These are phyloP conservation scores for Chlorospingus flavigularis DNA, from an alignment of 2,797 vertebrate species.

Conservation along the genomic window DNA sequence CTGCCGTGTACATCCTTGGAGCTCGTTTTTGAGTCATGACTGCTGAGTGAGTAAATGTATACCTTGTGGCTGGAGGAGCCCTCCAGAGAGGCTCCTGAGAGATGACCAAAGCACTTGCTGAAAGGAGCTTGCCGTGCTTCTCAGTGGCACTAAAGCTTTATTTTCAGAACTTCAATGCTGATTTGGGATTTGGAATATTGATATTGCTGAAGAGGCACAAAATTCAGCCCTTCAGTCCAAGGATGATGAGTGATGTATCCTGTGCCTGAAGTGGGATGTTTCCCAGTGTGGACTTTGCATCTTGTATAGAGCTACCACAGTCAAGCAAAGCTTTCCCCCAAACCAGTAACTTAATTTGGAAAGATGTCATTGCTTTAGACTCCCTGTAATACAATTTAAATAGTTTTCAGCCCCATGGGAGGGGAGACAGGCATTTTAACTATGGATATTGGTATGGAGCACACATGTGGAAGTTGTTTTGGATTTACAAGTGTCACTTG, in stretches of 20 bases:
- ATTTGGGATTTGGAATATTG: not conserved
- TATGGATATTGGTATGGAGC: not conserved
- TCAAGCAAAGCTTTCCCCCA: not conserved
- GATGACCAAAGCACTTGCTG: not conserved
- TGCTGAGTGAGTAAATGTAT: not conserved
- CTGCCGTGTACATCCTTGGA: not conserved
- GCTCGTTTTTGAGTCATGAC: not conserved
- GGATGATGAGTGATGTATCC: not conserved
- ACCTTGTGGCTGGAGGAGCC: not conserved
- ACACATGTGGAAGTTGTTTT: conserved; percentile 30
- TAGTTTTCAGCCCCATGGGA: not conserved
- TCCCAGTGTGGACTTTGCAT: not conserved
- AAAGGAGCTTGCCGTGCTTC: not conserved
- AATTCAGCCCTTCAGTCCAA: not conserved
- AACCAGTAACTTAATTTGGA: not conserved
- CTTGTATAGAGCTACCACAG: not conserved
- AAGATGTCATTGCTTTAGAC: not conserved
- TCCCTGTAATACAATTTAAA: not conserved
- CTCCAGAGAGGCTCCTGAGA: not conserved
- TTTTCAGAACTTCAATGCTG: not conserved
- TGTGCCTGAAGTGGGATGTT: not conserved
- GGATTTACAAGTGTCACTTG: conserved; percentile 38
- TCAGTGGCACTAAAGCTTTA: not conserved
- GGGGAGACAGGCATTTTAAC: not conserved
- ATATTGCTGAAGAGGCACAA: not conserved